Evolutionary conservation across 2,888 invertebrate species (phyloP), one percentile per base, ranked within the genome.

Genomic region (Chloroclystis v-ata): DNA sequence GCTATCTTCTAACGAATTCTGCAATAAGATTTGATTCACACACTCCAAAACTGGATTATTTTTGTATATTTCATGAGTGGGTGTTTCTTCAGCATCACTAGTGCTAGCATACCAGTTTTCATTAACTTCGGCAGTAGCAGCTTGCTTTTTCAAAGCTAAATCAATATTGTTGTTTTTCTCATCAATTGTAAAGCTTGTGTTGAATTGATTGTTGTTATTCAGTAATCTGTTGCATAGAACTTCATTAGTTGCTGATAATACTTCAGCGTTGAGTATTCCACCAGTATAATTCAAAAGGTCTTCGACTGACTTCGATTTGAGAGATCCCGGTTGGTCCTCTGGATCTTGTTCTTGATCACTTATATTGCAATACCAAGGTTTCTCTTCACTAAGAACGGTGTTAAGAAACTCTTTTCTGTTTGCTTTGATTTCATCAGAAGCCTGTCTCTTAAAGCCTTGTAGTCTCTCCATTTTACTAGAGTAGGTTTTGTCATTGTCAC

Each of bases 1-100:
- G 59, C 87, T 89, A 49, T 89, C 91, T 53, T 91, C 91, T 72
- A 91, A 84, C 12, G 91, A 90, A 70, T 95, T 95, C 61, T 94
- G 93, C 24, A 95, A 78, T 28, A 95, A 80, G 61, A 95, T 95
- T 78, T 94, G 95, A 82, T 95, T 95, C 56, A 95, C 95, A 68
- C 95, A 95, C 75, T 95, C 95, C 39, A 95, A 78, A 5, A 95
- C 95, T 1, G 95, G 95, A 78, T 95, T 95, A 59, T 95, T 94
- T 72, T 92, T 91, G 59, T 93, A 92, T 59, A 92, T 90, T 68
- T 92, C 92, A 66, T 90, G 89, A 13, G 91, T 90, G 46, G 92
- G 91, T 53, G 92, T 90, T 57, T 93, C 93, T 68, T 95, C 94
- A 33, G 92, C 92, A 67, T 94, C 94, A 67, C 94, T 94, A 11